Evolutionary conservation across 2,113 vertebrate genomes (phyloP), one percentile per base, ranked within the genome.

Genomic region (Dipodomys spectabilis): DNA sequence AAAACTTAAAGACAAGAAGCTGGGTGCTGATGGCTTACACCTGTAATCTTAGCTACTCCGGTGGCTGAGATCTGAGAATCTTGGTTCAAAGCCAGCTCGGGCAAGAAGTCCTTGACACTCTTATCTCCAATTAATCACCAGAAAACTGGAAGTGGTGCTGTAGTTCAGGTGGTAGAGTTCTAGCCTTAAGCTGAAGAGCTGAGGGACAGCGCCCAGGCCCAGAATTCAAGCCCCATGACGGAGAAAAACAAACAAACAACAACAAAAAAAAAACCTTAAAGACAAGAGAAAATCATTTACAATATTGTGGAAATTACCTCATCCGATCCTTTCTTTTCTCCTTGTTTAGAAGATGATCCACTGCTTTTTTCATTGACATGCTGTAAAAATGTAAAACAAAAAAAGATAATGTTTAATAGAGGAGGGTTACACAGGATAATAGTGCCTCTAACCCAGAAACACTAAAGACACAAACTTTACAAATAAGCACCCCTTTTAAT

Each of bases 291-390:
- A 95, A 92, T n/a, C 57, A 91, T 90, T 91, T n/a, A 6, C 20
- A 78, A 1, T 62, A 49, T 60, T 92, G 28, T 62, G 45, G 57
- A 71, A 93, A 77, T 98, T 98, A 98, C 98, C 98, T 98, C 97
- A 85, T 18, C 87, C 44, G 93, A 90, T 79, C 49, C 69, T 92
- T 95, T 97, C 30, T 97, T 97, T 91, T 98, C 97, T 97, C 27
- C 97, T 0, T 45, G 11, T 23, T 81, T 95, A 22, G 97, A 97
- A 96, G 97, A 53, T 12, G 85, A 83, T 95, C 60, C 95, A 82
- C 39, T 94, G 75, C 49, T n/a, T 94, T 97, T 97, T 82, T 96
- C 97, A 95, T 87, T 95, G 73, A 53, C 96, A 15, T 98, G 97
- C 98, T 98, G 91, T 27, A 93, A 96, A 73, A 1, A 93, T 44